Evolutionary conservation across 2,888 invertebrate genomes (phyloP), one percentile per base, ranked within the genome.

Genomic region (Melieria crassipennis): DNA sequence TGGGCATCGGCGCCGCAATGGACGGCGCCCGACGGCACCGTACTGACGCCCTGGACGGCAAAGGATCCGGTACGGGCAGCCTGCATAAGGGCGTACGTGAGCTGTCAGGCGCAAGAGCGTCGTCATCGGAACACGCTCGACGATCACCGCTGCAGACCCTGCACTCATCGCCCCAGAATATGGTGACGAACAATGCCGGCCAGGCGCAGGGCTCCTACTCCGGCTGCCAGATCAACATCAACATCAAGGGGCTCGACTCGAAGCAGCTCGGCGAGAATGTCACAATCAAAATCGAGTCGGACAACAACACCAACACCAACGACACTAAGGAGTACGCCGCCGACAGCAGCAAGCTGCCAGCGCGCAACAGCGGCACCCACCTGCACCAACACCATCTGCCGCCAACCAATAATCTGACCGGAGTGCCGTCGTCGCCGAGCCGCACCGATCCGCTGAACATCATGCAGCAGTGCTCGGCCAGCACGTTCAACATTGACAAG

Each of bases 221-320:
- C 5, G 79, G 80, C 4, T 84, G 82, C 66, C 78, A 78, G 10
- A 83, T 84, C 1, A 83, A 80, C 67, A 84, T 84, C 10, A 80
- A 79, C 42, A 83, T 83, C 11, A 76, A 77, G 7, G 74, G 69
- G 13, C 56, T 74, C 30, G 62, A 67, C 50, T 66, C 75, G 7
- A 10, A 77, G 71, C 42, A 69, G 2, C 55, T 63, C 43, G 73
- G 77, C 46, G 79, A 82, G 11, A 79, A 79, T 55, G 50, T 82
- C 30, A 78, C 75, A 3, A 80, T 84, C 11, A 74, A 80, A 57
- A 82, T 83, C n/a, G 78, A 78, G 61, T 71, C 79, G 7, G 70
- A 72, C 56, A 60, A 67, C 2, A 42, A 56, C 16, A 43, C n/a
- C 13, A 13, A 55, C 13, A 63, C 11, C 0, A 48, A 52, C 56